Percentiles rank a stretch among this genome's conserved stretches.
Evolutionary conservation across 2,797 vertebrate species (phyloP).

Genomic region (Chaenodraco wilsoni): DNA sequence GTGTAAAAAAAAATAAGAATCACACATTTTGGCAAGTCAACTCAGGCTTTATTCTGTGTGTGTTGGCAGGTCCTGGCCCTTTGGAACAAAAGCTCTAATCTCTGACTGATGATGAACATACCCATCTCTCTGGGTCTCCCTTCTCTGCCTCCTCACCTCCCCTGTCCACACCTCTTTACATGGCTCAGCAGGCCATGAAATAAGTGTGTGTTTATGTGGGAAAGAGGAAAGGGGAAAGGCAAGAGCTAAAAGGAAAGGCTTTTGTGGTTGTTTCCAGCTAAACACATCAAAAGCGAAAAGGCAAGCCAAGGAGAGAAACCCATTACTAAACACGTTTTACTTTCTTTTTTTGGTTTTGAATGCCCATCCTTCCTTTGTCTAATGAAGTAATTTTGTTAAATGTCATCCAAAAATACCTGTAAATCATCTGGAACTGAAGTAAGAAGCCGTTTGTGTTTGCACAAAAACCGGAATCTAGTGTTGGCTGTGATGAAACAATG

Average conservation of each 20-base stretch:
- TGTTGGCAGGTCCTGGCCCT: constrained; percentile 53
- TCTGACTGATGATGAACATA: constrained; percentile 52
- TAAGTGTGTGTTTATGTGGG: constrained; percentile 42
- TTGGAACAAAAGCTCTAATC: constrained; percentile 31
- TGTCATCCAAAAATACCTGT: constrained; percentile 12
- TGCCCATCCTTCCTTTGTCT: background rate
- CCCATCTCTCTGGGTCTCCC: constrained; percentile 36
- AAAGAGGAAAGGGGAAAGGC: constrained; percentile 5
- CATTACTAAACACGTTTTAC: background rate
- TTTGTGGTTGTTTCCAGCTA: background rate
- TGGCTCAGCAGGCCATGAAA: constrained; percentile 45
- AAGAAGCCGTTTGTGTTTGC: constrained; percentile 4
- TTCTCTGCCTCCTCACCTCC: constrained; percentile 34
- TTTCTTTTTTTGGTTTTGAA: background rate
- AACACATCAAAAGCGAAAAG: background rate
- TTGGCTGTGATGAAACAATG: constrained; percentile 31
- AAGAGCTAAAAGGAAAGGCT: background rate
- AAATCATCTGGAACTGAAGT: constrained; percentile 21
- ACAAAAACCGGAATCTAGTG: background rate
- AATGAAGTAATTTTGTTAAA: background rate
- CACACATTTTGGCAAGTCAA: constrained; percentile 30
- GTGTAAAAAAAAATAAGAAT: constrained; percentile 13
- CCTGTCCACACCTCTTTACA: constrained; percentile 64
- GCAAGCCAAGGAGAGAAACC: background rate
- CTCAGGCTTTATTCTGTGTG: constrained; percentile 20